These are phyloP conservation scores for Ceratothoa steindachneri DNA, from an alignment of 2,888 invertebrate species.

Conservation along the genomic window DNA sequence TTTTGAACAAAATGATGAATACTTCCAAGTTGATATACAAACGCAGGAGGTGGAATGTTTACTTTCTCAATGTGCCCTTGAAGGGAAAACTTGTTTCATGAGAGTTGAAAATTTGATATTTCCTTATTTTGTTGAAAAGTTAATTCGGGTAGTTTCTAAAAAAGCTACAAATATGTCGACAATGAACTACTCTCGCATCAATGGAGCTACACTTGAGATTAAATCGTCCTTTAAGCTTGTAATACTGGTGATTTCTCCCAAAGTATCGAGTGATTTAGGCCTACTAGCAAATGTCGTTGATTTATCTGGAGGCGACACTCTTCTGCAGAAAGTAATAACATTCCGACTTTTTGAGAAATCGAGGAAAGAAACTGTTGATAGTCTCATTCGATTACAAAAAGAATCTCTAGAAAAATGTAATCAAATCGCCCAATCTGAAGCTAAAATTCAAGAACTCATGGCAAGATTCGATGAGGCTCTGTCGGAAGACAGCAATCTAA, in stretches of 20 bases:
- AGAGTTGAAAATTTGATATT: slow-evolving; percentile 20
- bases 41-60: slow-evolving; percentile 7
- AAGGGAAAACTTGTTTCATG: slow-evolving; percentile 21
- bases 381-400: slow-evolving; percentile 24
- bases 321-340: slow-evolving; percentile 21
- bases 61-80: slow-evolving; percentile 2
- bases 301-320: background rate
- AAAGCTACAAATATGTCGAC: background rate
- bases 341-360: background rate
- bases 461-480: slow-evolving; percentile 35
- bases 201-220: slow-evolving; percentile 17
- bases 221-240: slow-evolving; percentile 27
- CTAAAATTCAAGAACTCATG: slow-evolving; percentile 28
- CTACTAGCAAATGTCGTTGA: slow-evolving; percentile 23
- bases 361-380: slow-evolving; percentile 25
- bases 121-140: slow-evolving; percentile 20
- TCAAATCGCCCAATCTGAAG: slow-evolving; percentile 26
- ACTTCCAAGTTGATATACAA: slow-evolving; percentile 20
- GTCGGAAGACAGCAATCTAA: slow-evolving; percentile 26
- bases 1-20: slow-evolving; percentile 20
- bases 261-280: slow-evolving; percentile 18
- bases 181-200: slow-evolving; percentile 5
- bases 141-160: slow-evolving; percentile 19
- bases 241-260: slow-evolving; percentile 17
- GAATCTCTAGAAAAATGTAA: slow-evolving; percentile 29